phyloP scores from a whole-genome alignment of 37 sponge, comb jelly and placozoan species.

The Chondrilla cf. caribensis region DNA sequence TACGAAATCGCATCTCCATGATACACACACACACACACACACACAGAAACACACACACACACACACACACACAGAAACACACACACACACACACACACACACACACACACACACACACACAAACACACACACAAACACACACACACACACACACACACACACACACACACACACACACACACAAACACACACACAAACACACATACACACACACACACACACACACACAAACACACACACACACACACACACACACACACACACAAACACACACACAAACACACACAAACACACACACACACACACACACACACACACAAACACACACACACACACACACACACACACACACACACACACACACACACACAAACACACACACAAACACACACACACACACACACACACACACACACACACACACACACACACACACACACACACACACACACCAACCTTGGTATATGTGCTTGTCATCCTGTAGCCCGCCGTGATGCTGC shows the following conservation, averaged over 20 bases:
- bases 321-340: constrained; percentile 52
- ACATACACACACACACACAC: constrained; percentile 49
- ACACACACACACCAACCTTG: constrained; percentile 4
- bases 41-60: too few relatives aligned
- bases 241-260: constrained; percentile 46
- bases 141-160: constrained; percentile 50
- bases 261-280: constrained; percentile 52
- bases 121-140: constrained; percentile 48
- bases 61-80: constrained; percentile 36
- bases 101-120: constrained; percentile 52
- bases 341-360: constrained; percentile 9
- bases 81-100: constrained; percentile 53
- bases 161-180: constrained; percentile 52
- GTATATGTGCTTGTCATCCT: constrained; percentile 23
- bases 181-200: constrained; percentile 48
- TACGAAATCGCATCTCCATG: not conserved
- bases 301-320: constrained; percentile 44
- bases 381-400: too few relatives aligned
- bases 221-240: constrained; percentile 51
- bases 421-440: too few relatives aligned
- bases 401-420: too few relatives aligned
- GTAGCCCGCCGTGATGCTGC: constrained; percentile 40
- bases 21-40: too few relatives aligned
- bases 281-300: constrained; percentile 53
- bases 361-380: too few relatives aligned